These are phyloP conservation scores for Poecilobothrus nobilitatus DNA, from an alignment of 2,888 invertebrate genomes.

Conservation along the genomic window DNA sequence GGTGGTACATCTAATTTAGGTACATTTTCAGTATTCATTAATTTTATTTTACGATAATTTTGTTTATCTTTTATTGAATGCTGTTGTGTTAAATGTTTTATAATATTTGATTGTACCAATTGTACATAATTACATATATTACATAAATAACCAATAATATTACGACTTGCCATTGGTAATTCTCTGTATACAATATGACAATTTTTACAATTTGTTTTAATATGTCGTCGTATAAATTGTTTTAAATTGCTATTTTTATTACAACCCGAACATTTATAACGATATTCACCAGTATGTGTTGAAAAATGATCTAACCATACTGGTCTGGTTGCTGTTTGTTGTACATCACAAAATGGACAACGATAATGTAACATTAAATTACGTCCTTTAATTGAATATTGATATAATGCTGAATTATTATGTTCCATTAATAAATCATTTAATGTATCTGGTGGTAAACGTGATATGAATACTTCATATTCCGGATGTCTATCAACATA, in stretches of 20 bases:
- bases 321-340: constrained; percentile 22
- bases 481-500: constrained; percentile 31
- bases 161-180: constrained; percentile 19
- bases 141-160: constrained; percentile 53
- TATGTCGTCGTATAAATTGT: constrained; percentile 23
- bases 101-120: constrained; percentile 51
- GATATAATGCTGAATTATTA: constrained; percentile 23
- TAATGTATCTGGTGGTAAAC: constrained; percentile 31
- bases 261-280: constrained; percentile 58
- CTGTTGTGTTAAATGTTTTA: constrained; percentile 49
- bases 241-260: constrained; percentile 17
- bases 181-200: constrained; percentile 17
- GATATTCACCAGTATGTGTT: constrained; percentile 70
- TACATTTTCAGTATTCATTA: constrained; percentile 25
- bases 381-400: constrained; percentile 48
- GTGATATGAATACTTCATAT: constrained; percentile 33
- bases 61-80: constrained; percentile 27
- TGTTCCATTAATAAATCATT: constrained; percentile 26
- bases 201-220: constrained; percentile 16
- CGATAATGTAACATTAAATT: constrained; percentile 48
- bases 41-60: constrained; percentile 20
- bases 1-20: constrained; percentile 19
- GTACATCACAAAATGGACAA: constrained; percentile 36
- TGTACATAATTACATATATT: constrained; percentile 66
- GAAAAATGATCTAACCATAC: constrained; percentile 58